A percentile compares a stretch with the other conserved stretches of the same genome.
phyloP scores from a whole-genome alignment of 1,140 invertebrate species.

The Diabrotica virgifera region DNA sequence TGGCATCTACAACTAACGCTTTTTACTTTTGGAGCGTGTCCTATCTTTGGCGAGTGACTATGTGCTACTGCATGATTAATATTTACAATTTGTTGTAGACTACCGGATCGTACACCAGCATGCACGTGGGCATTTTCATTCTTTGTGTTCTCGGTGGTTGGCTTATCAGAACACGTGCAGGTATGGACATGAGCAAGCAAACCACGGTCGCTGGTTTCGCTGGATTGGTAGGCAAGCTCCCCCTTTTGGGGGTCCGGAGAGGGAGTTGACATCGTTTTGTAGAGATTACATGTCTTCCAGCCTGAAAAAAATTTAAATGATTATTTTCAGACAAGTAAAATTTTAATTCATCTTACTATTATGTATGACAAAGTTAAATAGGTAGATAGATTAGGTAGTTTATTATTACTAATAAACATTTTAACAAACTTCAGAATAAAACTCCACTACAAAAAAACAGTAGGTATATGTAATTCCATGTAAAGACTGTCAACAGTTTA shows the following conservation, averaged over 20 bases:
- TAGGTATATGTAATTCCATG: no score
- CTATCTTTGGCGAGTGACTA: constrained; percentile 36
- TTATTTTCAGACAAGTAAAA: constrained; percentile 1
- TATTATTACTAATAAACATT: no score
- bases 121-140: constrained; percentile 25
- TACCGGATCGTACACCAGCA: constrained; percentile 16
- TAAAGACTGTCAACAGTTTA: no score
- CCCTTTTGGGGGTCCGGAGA: constrained; percentile 39
- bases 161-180: constrained; percentile 36
- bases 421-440: no score
- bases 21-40: constrained; percentile 24
- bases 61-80: constrained; percentile 34
- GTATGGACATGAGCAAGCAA: constrained; percentile 34
- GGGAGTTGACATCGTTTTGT: constrained; percentile 36
- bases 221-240: constrained; percentile 42
- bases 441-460: no score
- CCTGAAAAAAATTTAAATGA: not conserved
- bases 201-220: constrained; percentile 41
- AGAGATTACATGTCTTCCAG: not conserved
- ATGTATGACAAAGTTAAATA: no score
- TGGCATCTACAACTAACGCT: constrained; percentile 36
- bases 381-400: no score
- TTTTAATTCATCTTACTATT: constrained; percentile 1
- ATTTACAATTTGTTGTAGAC: constrained; percentile 26
- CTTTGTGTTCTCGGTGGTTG: constrained; percentile 27